Evolutionary conservation across 2,113 vertebrate species (phyloP).

Genomic region (Pitta sordida): DNA sequence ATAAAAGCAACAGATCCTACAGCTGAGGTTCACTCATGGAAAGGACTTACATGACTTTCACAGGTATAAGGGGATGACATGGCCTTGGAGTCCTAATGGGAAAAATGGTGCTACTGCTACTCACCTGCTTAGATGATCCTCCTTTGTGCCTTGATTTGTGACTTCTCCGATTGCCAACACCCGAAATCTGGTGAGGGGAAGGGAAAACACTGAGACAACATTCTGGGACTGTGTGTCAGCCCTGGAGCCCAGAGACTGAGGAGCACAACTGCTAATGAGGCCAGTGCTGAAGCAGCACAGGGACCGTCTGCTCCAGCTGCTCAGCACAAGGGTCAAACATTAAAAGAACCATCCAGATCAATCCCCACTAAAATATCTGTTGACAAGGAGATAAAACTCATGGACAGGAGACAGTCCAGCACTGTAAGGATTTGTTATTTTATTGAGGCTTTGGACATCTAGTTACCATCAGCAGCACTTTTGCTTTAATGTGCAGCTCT

Average conservation of each 20-base stretch:
- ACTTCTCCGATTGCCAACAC: slow-evolving; percentile 82
- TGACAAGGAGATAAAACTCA: neutral
- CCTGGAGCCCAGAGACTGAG: neutral
- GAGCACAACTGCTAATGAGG: neutral
- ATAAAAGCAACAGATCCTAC: neutral
- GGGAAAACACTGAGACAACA: neutral
- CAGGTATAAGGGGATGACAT: neutral
- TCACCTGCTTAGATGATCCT: slow-evolving; percentile 73
- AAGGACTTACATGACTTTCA: neutral
- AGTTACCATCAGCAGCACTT: neutral
- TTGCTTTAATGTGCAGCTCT: neutral
- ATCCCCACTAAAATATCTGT: neutral
- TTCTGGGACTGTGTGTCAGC: neutral
- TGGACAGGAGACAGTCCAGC: neutral
- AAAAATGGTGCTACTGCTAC: neutral
- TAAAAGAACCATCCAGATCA: neutral
- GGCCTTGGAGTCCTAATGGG: neutral
- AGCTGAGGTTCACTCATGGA: neutral
- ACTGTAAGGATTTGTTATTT: neutral
- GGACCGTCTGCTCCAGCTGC: neutral
- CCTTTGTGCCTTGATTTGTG: slow-evolving; percentile 39
- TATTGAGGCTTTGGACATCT: neutral
- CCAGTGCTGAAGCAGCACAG: neutral
- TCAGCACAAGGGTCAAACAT: neutral
- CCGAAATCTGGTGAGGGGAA: slow-evolving; percentile 77